These are phyloP conservation scores for Colossoma macropomum DNA, from an alignment of 2,113 vertebrate species.

Conservation along the genomic window DNA sequence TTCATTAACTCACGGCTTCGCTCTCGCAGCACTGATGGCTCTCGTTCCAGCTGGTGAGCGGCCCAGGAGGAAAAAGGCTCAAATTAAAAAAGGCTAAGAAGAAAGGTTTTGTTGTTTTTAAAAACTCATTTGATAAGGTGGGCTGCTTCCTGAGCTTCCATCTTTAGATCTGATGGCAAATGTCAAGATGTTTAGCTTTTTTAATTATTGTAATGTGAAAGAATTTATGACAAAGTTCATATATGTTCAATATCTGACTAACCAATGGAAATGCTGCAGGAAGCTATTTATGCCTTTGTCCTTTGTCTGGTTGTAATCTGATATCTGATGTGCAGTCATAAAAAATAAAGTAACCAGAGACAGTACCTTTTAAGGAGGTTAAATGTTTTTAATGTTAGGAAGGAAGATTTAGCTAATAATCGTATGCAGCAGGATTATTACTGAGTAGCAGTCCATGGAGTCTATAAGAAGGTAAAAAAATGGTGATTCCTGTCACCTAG, in stretches of 20 bases:
- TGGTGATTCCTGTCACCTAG: too few relatives aligned
- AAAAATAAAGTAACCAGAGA: too few relatives aligned
- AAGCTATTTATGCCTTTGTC: too few relatives aligned
- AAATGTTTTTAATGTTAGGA: too few relatives aligned
- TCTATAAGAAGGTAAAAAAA: too few relatives aligned
- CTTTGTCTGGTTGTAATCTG: neutral
- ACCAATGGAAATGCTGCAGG: too few relatives aligned
- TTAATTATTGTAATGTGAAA: neutral
- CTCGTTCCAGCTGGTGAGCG: neutral
- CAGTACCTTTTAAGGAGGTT: neutral
- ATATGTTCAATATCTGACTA: too few relatives aligned
- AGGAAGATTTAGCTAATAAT: too few relatives aligned
- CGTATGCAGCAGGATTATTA: too few relatives aligned
- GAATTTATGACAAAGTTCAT: neutral
- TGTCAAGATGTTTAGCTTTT: slow-evolving; percentile 10
- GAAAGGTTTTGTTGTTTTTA: slow-evolving; percentile 25
- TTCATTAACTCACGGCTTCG: slow-evolving; percentile 30
- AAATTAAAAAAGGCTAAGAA: slow-evolving; percentile 27
- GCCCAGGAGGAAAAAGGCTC: slow-evolving; percentile 16
- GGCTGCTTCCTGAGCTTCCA: neutral
- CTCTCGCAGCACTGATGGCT: neutral
- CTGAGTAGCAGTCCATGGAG: too few relatives aligned
- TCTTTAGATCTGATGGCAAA: neutral
- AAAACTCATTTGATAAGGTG: slow-evolving; percentile 27
- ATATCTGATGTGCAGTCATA: neutral